Evolutionary conservation across 2,113 vertebrate species (phyloP).

Genomic region (Alectura lathami): DNA sequence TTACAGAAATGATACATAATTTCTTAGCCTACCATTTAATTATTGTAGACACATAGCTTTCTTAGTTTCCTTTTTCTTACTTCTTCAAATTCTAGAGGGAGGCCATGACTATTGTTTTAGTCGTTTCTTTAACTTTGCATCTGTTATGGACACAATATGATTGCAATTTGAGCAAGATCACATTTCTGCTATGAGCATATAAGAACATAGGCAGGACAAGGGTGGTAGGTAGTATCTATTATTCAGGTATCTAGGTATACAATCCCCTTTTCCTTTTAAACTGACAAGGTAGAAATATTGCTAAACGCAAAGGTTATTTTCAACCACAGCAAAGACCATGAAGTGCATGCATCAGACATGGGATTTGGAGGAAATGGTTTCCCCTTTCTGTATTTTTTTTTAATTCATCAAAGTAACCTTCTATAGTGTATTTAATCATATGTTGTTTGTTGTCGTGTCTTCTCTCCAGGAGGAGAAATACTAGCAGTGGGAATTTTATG

Average conservation of each 20-base stretch:
- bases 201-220: not conserved
- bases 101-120: not conserved
- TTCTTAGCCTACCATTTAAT: not conserved
- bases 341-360: not conserved
- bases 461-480: not conserved
- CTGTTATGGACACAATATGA: not conserved
- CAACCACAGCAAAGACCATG: not conserved
- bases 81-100: not conserved
- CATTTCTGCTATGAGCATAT: not conserved
- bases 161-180: not conserved
- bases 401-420: not conserved
- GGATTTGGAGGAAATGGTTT: not conserved
- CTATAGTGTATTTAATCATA: not conserved
- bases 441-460: not conserved
- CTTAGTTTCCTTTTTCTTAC: not conserved
- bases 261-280: not conserved
- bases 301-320: not conserved
- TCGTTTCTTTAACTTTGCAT: not conserved
- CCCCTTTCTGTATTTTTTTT: not conserved
- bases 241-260: not conserved
- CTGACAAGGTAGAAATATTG: not conserved
- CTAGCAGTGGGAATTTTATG: not conserved
- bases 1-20: rapidly evolving
- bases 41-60: not conserved
- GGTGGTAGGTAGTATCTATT: not conserved